Conservation (phyloP, 1,140 invertebrate species). For the Tetramorium simillimum region DNA sequence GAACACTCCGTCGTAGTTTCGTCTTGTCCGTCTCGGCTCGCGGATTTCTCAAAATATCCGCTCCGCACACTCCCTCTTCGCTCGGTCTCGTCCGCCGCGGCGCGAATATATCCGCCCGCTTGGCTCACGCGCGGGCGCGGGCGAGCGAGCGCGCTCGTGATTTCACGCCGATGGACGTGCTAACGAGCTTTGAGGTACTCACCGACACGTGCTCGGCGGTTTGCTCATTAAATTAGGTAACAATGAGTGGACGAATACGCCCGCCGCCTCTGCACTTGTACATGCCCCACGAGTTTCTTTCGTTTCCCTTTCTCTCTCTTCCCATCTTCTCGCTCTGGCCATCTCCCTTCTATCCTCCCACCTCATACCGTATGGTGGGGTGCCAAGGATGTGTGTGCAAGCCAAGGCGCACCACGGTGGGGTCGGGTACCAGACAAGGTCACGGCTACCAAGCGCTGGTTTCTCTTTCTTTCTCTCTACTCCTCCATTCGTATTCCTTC, state of each 20-base stretch:
- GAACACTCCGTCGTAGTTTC: conserved; percentile 13
- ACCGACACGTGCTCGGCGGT: conserved; percentile 60
- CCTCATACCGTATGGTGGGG: conserved; percentile 31
- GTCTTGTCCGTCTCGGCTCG: conserved; percentile 17
- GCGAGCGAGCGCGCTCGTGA: conserved; percentile 57
- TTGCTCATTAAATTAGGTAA: conserved; percentile 77
- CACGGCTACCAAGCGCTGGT: conserved; percentile 78
- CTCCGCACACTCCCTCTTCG: neutral
- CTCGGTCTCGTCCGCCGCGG: conserved; percentile 1
- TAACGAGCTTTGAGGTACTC: conserved; percentile 72
- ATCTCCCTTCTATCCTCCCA: conserved; percentile 22
- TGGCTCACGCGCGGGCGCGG: neutral
- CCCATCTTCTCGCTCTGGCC: conserved; percentile 17
- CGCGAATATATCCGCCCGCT: conserved; percentile 17
- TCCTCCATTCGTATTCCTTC: neutral
- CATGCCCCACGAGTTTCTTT: conserved; percentile 33
- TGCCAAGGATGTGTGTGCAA: conserved; percentile 72
- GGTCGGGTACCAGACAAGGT: conserved; percentile 81
- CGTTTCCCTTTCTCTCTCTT: conserved; percentile 28
- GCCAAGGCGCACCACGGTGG: conserved; percentile 70
- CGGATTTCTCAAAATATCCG: conserved; percentile 52
- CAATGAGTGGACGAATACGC: conserved; percentile 69
- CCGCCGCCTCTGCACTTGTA: conserved; percentile 22
- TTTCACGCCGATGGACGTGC: conserved; percentile 68
- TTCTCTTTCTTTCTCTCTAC: conserved; percentile 7